A percentile compares a stretch with the other conserved stretches of the same genome.
phyloP scores from a whole-genome alignment of 2,888 invertebrate species.

The Acleris cristana region DNA sequence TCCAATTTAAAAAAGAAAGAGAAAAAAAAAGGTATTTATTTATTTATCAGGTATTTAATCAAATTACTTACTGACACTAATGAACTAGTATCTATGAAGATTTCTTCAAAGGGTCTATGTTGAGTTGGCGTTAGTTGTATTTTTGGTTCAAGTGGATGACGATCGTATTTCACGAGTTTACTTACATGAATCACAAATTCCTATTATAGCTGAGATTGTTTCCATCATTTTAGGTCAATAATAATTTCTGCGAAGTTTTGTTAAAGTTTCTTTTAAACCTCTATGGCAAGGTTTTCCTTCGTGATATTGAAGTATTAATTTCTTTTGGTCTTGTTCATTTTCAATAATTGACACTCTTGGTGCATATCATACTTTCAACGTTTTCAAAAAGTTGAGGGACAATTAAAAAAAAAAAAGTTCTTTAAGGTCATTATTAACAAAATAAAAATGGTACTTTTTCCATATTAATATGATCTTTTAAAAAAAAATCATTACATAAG shows the following conservation, averaged over 20 bases:
- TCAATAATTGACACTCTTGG: slow-evolving; percentile 36
- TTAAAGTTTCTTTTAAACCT: slow-evolving; percentile 28
- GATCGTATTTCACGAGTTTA: slow-evolving; percentile 28
- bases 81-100: slow-evolving; percentile 15
- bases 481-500: too few relatives aligned
- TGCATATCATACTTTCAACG: slow-evolving; percentile 39
- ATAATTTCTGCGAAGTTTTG: slow-evolving; percentile 39
- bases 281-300: slow-evolving; percentile 44
- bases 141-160: slow-evolving; percentile 34
- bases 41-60: too few relatives aligned
- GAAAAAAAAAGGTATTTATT: too few relatives aligned
- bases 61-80: too few relatives aligned
- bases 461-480: too few relatives aligned
- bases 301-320: slow-evolving; percentile 40
- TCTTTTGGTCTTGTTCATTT: slow-evolving; percentile 38
- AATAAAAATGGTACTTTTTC: too few relatives aligned
- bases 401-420: too few relatives aligned
- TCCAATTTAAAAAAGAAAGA: too few relatives aligned
- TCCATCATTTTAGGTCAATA: slow-evolving; percentile 43
- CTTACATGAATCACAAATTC: slow-evolving; percentile 37
- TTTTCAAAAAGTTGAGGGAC: slow-evolving; percentile 23
- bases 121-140: slow-evolving; percentile 36
- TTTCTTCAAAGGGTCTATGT: slow-evolving; percentile 28
- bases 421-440: too few relatives aligned
- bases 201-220: slow-evolving; percentile 40